Evolutionary conservation across 2,888 invertebrate genomes (phyloP), one percentile per base, ranked within the genome.

Genomic region (Sminthurides aquaticus): DNA sequence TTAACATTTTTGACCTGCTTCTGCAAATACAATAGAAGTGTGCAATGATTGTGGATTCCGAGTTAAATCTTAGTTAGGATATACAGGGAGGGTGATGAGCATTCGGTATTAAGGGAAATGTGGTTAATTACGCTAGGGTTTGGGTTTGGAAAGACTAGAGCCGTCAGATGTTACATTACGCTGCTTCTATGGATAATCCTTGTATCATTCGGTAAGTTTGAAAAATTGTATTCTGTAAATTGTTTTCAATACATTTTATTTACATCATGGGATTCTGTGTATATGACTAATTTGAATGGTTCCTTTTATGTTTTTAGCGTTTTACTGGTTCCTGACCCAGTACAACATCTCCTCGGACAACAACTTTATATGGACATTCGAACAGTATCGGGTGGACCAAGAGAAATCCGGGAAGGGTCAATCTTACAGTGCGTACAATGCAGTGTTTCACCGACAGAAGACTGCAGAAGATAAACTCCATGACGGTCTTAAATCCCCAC

Each of bases 181-280:
- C 65, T 74, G 25, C 67, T 74, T 15, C 60, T 71, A 56, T 74
- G 74, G 74, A 71, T 74, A 26, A 66, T 74, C 61, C 59, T 73
- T 56, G 73, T 70, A 52, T 73, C 73, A 29, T 56, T 71, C 29
- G 74, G 74, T 74, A 67, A 67, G 43, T 26, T 56, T 29, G 8
- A 20, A n/a, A n/a, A n/a, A n/a, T n/a, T n/a, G n/a, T n/a, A n/a
- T n/a, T n/a, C n/a, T 49, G n/a, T 24, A 59, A 49, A 24, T 52
- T 60, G 49, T 26, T 18, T 60, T 55, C 3, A 59, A 18, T 60
- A 59, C 48, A 49, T 48, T 49, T 3, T 60, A 60, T 49, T 18
- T 28, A 5, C 22, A 43, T 59, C 20, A 43, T 57, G 27, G 11
- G n/a, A n/a, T n/a, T n/a, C n/a, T n/a, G n/a, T n/a, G n/a, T n/a